Conservation (phyloP, 2,797 vertebrate species). For the Salarias fasciatus region DNA sequence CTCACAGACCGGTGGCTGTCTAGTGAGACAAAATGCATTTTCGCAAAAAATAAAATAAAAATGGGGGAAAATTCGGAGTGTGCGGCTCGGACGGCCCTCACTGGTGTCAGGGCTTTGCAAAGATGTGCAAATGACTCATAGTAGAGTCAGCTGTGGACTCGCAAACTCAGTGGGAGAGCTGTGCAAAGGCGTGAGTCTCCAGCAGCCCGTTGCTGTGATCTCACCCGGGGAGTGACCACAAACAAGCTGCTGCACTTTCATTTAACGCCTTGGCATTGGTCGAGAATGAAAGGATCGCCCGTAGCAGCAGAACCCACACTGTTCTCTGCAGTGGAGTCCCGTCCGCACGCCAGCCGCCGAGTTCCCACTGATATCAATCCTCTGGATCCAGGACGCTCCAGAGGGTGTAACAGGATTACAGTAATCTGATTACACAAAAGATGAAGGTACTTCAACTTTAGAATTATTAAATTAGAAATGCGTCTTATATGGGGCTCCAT, state of each 20-base stretch:
- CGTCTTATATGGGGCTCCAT: neutral
- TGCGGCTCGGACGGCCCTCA: conserved; percentile 49
- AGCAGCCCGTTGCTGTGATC: conserved; percentile 66
- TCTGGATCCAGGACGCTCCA: conserved; percentile 17
- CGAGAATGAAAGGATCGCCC: conserved; percentile 70
- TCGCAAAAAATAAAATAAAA: conserved; percentile 56
- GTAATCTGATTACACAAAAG: conserved; percentile 59
- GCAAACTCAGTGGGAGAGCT: conserved; percentile 55
- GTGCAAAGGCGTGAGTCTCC: conserved; percentile 34
- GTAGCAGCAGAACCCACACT: conserved; percentile 70
- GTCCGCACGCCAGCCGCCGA: conserved; percentile 35
- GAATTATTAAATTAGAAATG: conserved; percentile 18
- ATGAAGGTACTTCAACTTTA: conserved; percentile 2
- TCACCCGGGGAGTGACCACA: conserved; percentile 68
- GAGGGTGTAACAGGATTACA: conserved; percentile 37
- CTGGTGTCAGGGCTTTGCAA: conserved; percentile 34
- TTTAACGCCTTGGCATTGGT: conserved; percentile 70
- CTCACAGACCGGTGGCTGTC: too few relatives aligned
- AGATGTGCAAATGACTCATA: conserved; percentile 60
- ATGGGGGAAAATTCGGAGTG: conserved; percentile 19
- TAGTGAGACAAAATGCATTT: too few relatives aligned
- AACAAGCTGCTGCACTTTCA: conserved; percentile 66
- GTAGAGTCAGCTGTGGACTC: conserved; percentile 41
- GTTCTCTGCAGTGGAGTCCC: conserved; percentile 50
- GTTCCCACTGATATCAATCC: conserved; percentile 47